These are phyloP conservation scores for Drosophila neotestacea DNA, from an alignment of 2,888 invertebrate species.

Conservation along the genomic window DNA sequence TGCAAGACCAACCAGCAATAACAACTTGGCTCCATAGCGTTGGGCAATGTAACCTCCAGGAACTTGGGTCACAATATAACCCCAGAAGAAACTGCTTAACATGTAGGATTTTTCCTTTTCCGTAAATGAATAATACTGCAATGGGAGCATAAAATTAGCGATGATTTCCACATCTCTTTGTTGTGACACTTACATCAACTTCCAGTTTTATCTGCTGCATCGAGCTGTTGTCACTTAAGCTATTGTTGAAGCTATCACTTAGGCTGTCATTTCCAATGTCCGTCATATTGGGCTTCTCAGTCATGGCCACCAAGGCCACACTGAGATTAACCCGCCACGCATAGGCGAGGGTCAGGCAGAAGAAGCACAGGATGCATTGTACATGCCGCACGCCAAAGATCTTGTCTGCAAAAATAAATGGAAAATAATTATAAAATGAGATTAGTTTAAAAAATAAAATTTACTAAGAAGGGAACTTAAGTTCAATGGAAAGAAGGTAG, in stretches of 20 bases:
- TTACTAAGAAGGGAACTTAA: too few relatives aligned
- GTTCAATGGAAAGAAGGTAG: too few relatives aligned
- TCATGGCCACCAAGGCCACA: conserved; percentile 91
- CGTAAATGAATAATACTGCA: conserved; percentile 88
- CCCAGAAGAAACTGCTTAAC: conserved; percentile 89
- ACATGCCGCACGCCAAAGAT: conserved; percentile 88
- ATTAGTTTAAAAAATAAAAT: neutral
- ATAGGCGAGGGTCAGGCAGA: conserved; percentile 88
- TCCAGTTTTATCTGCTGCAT: neutral
- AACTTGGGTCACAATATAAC: conserved; percentile 88
- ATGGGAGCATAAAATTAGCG: neutral
- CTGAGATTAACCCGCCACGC: conserved; percentile 89
- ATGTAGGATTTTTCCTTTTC: conserved; percentile 86
- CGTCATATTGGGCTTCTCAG: conserved; percentile 84
- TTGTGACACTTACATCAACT: conserved; percentile 18
- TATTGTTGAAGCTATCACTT: neutral
- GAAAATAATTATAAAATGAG: neutral
- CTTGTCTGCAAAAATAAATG: conserved; percentile 66
- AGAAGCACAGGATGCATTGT: conserved; percentile 88
- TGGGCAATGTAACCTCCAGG: conserved; percentile 90
- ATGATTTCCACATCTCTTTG: neutral
- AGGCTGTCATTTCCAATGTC: conserved; percentile 5
- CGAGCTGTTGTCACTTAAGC: conserved; percentile 3
- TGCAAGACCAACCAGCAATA: conserved; percentile 87
- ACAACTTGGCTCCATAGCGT: conserved; percentile 89